A percentile compares a stretch with the other conserved stretches of the same genome.
These are phyloP conservation scores for Synchiropus splendidus DNA, from an alignment of 2,113 vertebrate species.

Conservation along the genomic window DNA sequence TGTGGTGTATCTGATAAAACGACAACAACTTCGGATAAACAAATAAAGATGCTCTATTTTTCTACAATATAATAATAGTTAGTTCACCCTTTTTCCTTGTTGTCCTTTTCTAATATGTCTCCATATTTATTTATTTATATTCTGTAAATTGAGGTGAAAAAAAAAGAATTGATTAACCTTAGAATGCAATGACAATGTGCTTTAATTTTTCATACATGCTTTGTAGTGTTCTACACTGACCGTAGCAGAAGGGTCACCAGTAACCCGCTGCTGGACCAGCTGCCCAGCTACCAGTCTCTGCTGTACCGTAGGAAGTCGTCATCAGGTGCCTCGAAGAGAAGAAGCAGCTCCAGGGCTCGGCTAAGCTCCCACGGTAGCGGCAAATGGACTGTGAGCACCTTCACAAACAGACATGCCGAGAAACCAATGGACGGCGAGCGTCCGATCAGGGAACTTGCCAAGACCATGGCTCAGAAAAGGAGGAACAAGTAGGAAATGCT, in stretches of 20 bases:
- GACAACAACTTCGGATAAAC: no score
- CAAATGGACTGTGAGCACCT: slow-evolving; percentile 27
- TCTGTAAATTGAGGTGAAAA: no score
- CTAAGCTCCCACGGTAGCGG: slow-evolving; percentile 34
- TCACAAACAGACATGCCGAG: slow-evolving; percentile 18
- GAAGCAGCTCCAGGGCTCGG: slow-evolving; percentile 23
- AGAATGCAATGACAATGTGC: no score
- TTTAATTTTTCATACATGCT: neutral
- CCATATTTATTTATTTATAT: no score
- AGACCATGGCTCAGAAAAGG: slow-evolving; percentile 72
- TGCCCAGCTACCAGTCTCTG: slow-evolving; percentile 83
- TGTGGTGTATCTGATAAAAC: no score
- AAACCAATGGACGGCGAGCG: slow-evolving; percentile 26
- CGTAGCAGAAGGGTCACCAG: slow-evolving; percentile 32
- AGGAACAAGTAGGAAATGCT: slow-evolving; percentile 58
- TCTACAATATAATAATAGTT: no score
- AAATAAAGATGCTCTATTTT: no score
- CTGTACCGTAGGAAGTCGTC: slow-evolving; percentile 65
- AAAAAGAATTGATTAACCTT: no score
- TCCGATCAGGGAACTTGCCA: slow-evolving; percentile 59
- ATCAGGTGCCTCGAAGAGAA: slow-evolving; percentile 18
- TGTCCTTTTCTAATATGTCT: no score
- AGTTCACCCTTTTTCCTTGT: no score
- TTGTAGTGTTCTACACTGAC: slow-evolving; percentile 58
- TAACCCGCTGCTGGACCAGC: slow-evolving; percentile 77